Percentiles rank a stretch among this genome's conserved stretches.
Evolutionary conservation across 2,797 vertebrate genomes (phyloP).

Genomic region (Chelonia mydas): DNA sequence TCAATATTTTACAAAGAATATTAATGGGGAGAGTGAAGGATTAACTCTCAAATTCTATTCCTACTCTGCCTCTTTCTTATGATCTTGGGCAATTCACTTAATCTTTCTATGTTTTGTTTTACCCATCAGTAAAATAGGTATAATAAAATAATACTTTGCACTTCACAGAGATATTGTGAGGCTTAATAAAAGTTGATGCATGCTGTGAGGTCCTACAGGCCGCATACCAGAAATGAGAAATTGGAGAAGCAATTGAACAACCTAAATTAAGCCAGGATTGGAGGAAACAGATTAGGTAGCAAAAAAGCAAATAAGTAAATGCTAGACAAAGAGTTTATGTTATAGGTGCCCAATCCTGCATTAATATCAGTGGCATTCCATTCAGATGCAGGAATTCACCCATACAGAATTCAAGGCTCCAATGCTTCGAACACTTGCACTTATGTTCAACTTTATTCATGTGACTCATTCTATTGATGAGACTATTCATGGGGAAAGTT

Average conservation of each 20-base stretch:
- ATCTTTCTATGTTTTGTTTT: not conserved
- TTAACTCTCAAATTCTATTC: not conserved
- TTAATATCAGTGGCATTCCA: constrained; percentile 15
- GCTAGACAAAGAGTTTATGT: constrained; percentile 33
- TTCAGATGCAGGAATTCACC: not conserved
- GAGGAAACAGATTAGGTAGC: constrained; percentile 16
- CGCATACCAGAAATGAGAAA: constrained; percentile 8
- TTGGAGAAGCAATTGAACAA: constrained; percentile 25
- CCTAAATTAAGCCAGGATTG: constrained; percentile 5
- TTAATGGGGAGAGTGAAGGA: accelerated
- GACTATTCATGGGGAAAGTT: not conserved
- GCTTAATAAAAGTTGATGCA: constrained; percentile 30
- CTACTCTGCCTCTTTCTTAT: not conserved
- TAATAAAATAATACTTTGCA: not conserved
- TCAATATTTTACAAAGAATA: not conserved
- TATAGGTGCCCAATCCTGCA: not conserved
- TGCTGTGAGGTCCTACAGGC: constrained; percentile 24
- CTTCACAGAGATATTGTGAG: constrained; percentile 1
- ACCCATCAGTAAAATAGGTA: constrained; percentile 1
- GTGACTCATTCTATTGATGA: not conserved
- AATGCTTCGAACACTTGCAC: constrained; percentile 2
- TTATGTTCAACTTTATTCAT: not conserved
- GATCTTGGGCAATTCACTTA: not conserved
- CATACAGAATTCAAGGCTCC: constrained; percentile 1
- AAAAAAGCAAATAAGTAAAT: constrained; percentile 33